These are phyloP conservation scores for Notothenia coriiceps DNA, from an alignment of 2,113 vertebrate genomes.

Conservation along the genomic window DNA sequence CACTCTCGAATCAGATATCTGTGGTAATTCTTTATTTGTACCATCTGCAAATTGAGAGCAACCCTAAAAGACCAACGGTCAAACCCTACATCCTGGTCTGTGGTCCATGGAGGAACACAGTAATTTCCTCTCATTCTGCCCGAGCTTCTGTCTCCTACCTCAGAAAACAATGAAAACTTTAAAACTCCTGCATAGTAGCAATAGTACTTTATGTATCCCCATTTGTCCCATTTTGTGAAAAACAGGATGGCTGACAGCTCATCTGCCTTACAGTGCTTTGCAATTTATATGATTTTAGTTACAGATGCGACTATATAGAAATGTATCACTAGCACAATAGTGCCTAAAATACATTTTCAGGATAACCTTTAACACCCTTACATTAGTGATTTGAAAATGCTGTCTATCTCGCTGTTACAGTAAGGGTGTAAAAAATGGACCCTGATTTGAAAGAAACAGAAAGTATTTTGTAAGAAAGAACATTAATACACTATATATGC, in stretches of 20 bases:
- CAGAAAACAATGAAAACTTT: slow-evolving; percentile 13
- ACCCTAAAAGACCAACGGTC: slow-evolving; percentile 21
- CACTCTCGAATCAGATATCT: slow-evolving; percentile 30
- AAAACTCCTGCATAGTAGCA: background rate
- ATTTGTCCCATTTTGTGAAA: slow-evolving; percentile 12
- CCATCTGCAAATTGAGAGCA: slow-evolving; percentile 26
- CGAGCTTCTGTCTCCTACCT: slow-evolving; percentile 18
- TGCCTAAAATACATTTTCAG: no score
- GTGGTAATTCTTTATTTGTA: background rate
- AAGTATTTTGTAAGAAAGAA: no score
- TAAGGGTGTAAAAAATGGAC: no score
- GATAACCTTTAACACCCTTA: no score
- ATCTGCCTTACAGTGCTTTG: background rate
- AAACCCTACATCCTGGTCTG: slow-evolving; percentile 45
- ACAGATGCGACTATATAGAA: no score
- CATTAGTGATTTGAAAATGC: no score
- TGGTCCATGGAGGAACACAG: slow-evolving; percentile 42
- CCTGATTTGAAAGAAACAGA: no score
- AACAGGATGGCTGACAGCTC: background rate
- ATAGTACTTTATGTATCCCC: background rate
- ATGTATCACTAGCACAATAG: no score
- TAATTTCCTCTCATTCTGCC: slow-evolving; percentile 66
- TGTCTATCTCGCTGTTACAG: no score
- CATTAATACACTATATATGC: no score
- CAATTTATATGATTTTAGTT: background rate